Base-by-base conservation (phyloP, 2,888 invertebrate genomes). In the Cybosia mesomella region DNA sequence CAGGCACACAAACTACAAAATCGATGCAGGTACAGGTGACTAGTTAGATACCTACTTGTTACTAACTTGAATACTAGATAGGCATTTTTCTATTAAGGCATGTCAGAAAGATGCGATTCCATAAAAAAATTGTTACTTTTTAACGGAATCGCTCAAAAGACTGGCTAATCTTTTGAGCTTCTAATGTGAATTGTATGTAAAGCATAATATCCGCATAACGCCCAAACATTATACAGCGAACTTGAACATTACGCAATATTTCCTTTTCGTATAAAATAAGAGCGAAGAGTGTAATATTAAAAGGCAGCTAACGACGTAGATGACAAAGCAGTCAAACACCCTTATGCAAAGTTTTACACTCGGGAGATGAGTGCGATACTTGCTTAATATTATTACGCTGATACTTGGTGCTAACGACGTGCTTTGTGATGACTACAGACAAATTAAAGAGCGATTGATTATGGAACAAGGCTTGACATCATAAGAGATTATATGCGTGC, bases 271-370 rank as follows among this genome's bases (percentile, higher is more conserved):
- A 68, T 67, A 61, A 76, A 68, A 54, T 62, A 61, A 58, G 39
- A 68, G 68, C 69, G 65, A 55, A 68, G 68, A 67, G 61, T 67
- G 60, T 78, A 39, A 79, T 78, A 79, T 81, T 78, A 78, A 75
- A 75, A 71, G 73, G 68, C 71, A 68, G 76, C 81, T 79, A 81
- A 81, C 82, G 82, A 76, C 67, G 69, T 67, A 22, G 69, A 70
- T 73, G 77, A 79, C 72, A 79, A 79, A 74, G 77, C 73, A 70
- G 32, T 39, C 66, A 69, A 61, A 71, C 71, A 73, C 76, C 70
- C 73, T 77, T 68, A 72, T 75, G 72, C 61, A 75, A 79, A 79
- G 76, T 80, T 80, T 77, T 68, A 73, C 65, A 77, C 73, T 67
- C 63, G 57, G 57, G 64, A 63, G 53, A 73, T 71, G 75, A 72